phyloP scores from a whole-genome alignment of 2,797 vertebrate genomes.

The Spinus pinus region DNA sequence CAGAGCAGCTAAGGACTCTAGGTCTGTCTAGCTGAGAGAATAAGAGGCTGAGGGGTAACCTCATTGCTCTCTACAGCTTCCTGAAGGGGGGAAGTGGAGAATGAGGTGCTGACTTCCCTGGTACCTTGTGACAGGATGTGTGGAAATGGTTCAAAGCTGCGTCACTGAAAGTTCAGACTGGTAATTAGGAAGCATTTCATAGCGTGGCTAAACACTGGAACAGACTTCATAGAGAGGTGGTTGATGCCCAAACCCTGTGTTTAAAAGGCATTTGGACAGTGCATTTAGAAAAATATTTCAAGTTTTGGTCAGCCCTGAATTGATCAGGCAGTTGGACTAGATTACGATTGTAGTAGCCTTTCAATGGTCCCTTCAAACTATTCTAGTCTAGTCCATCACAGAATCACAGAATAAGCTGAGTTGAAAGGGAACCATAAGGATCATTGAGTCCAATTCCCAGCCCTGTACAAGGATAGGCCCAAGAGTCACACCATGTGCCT shows the following conservation, averaged over 20 bases:
- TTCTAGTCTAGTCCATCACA: not conserved
- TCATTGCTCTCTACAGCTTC: not conserved
- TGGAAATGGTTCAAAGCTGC: not conserved
- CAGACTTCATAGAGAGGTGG: not conserved
- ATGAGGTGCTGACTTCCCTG: not conserved
- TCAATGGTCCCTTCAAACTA: not conserved
- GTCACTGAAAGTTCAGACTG: not conserved
- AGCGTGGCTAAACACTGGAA: not conserved
- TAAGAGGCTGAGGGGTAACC: not conserved
- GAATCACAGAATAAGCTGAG: not conserved
- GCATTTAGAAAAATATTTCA: not conserved
- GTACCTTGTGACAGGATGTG: not conserved
- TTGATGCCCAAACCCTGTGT: not conserved
- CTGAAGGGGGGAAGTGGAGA: not conserved
- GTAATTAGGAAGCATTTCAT: not conserved
- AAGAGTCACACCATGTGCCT: not conserved
- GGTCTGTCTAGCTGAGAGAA: not conserved
- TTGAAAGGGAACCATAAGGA: not conserved
- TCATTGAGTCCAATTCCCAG: not conserved
- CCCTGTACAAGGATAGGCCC: not conserved
- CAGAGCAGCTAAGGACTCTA: not conserved
- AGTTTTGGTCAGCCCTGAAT: not conserved
- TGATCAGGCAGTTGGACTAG: not conserved
- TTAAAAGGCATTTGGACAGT: not conserved
- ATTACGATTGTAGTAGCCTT: not conserved